These are phyloP conservation scores for Bovichtus diacanthus DNA, from an alignment of 2,797 vertebrate genomes.

Conservation along the genomic window DNA sequence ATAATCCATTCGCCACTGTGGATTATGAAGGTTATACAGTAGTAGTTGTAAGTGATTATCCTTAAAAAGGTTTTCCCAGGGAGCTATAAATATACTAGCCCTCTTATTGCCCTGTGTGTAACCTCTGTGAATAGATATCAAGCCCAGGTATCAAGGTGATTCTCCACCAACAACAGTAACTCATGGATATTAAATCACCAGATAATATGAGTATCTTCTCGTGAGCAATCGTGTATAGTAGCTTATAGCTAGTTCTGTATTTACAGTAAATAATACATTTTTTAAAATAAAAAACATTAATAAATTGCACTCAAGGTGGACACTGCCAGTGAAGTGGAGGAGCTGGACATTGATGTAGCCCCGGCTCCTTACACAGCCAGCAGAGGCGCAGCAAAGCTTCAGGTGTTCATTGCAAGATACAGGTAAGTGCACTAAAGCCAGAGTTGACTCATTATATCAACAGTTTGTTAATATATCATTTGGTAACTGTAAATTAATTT, in stretches of 20 bases:
- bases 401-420: conserved; percentile 97
- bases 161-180: background rate
- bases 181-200: background rate
- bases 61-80: conserved; percentile 73
- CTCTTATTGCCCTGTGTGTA: conserved; percentile 33
- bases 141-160: background rate
- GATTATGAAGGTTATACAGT: conserved; percentile 82
- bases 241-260: background rate
- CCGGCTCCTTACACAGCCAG: conserved; percentile 86
- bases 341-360: conserved; percentile 93
- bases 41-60: conserved; percentile 83
- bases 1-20: conserved; percentile 79
- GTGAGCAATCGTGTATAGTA: background rate
- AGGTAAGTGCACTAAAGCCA: conserved; percentile 82
- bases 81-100: conserved; percentile 70
- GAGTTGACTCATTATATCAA: background rate
- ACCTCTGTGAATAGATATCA: conserved; percentile 30
- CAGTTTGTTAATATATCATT: background rate
- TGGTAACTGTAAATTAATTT: background rate
- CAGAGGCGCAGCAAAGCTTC: conserved; percentile 90
- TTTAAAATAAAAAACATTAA: background rate
- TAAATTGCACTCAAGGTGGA: conserved; percentile 84
- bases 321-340: conserved; percentile 98
- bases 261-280: background rate
- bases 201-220: background rate